Percentiles rank a stretch among this genome's conserved stretches.
These are phyloP conservation scores for Hydrozoanthus gracilis DNA, from an alignment of 92 coral and sea anemone species.

Conservation along the genomic window DNA sequence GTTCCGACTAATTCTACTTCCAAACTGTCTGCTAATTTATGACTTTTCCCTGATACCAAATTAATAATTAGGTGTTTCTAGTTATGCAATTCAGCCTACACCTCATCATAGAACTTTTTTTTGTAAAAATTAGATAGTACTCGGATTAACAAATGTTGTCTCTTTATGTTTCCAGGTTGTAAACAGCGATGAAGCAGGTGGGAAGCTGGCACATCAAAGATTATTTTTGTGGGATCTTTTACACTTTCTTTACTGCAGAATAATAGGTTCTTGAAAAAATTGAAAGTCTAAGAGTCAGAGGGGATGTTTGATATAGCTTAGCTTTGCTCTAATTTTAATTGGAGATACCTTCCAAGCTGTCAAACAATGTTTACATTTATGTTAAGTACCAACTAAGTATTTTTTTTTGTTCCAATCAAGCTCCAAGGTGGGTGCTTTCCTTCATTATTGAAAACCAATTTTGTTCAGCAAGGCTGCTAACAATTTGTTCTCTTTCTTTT, in stretches of 20 bases:
- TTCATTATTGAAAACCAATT: conserved; percentile 8
- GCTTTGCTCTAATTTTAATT: neutral
- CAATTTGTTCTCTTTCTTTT: neutral
- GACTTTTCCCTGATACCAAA: no score
- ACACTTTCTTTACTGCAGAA: neutral
- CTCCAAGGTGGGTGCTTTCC: conserved; percentile 23
- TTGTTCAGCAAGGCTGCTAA: conserved; percentile 1
- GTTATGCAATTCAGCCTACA: no score
- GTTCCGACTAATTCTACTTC: no score
- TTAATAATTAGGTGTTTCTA: no score
- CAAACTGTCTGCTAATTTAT: no score
- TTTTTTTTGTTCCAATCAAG: neutral
- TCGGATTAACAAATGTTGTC: neutral
- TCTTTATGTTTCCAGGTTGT: conserved; percentile 21
- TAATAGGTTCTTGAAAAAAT: neutral
- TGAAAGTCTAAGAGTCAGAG: neutral
- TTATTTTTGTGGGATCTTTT: neutral
- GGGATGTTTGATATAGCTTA: conserved; percentile 2
- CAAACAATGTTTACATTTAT: conserved; percentile 2
- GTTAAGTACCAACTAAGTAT: neutral
- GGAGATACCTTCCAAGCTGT: conserved; percentile 2
- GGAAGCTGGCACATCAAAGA: conserved; percentile 9
- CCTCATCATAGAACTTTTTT: neutral
- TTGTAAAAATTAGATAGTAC: neutral
- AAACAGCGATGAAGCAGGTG: conserved; percentile 19